These are phyloP conservation scores for Epinephelus awoara DNA, from an alignment of 2,797 vertebrate species.

Conservation along the genomic window DNA sequence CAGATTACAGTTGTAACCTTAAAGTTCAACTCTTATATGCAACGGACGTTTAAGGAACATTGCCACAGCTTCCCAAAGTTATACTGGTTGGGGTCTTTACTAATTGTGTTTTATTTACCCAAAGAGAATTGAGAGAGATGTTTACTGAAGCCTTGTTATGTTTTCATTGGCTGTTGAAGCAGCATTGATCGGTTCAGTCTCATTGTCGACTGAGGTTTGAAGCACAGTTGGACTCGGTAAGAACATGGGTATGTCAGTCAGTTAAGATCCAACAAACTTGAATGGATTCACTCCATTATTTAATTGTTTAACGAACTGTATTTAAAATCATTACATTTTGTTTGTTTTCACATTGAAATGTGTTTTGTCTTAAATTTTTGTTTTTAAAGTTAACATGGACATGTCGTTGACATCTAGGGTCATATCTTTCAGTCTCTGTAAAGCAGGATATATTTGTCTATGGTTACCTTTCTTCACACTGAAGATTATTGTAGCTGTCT, in stretches of 20 bases:
- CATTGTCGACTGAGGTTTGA: constrained; percentile 14
- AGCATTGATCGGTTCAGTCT: constrained; percentile 12
- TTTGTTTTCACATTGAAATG: constrained; percentile 16
- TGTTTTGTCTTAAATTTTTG: constrained; percentile 15
- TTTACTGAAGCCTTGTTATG: constrained; percentile 5
- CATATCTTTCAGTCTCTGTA: constrained; percentile 29
- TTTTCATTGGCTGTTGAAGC: constrained; percentile 9
- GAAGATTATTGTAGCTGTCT: constrained; percentile 56
- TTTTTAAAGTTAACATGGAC: constrained; percentile 1
- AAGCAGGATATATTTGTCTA: constrained; percentile 46
- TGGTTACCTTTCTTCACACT: constrained; percentile 66
- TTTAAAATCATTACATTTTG: constrained; percentile 11
- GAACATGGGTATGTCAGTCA: background rate
- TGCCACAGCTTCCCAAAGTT: constrained; percentile 54
- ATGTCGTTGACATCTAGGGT: constrained; percentile 6
- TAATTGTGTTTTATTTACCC: constrained; percentile 45
- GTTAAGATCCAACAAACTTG: constrained; percentile 34
- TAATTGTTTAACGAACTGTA: constrained; percentile 25
- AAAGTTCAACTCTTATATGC: constrained; percentile 57
- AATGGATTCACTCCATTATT: constrained; percentile 36
- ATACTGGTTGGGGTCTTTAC: constrained; percentile 23
- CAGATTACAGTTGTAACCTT: constrained; percentile 18
- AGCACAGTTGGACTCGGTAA: background rate
- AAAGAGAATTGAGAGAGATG: constrained; percentile 49
- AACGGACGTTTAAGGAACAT: constrained; percentile 57